Evolutionary conservation across 1,140 invertebrate genomes (phyloP).

Genomic region (Achatina immaculata): DNA sequence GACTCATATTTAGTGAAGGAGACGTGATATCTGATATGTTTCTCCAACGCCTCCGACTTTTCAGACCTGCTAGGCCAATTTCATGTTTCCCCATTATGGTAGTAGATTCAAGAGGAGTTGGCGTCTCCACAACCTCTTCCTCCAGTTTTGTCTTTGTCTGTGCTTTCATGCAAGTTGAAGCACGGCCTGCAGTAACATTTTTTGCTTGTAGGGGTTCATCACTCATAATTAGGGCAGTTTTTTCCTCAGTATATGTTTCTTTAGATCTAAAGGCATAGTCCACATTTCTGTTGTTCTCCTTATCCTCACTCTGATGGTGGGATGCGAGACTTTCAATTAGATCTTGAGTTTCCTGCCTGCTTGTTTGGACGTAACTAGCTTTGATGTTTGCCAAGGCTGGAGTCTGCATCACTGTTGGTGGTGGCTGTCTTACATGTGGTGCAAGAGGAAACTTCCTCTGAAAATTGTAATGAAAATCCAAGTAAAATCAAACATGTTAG

Average conservation of each 20-base stretch:
- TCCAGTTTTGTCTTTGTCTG: background rate
- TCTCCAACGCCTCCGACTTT: constrained; percentile 35
- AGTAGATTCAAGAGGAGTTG: constrained; percentile 46
- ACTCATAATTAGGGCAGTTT: background rate
- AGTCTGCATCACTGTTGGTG: constrained; percentile 53
- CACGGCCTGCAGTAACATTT: background rate
- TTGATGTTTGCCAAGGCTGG: constrained; percentile 51
- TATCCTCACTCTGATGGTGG: background rate
- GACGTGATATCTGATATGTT: constrained; percentile 25
- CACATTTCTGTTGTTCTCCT: constrained; percentile 31
- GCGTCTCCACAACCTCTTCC: constrained; percentile 33
- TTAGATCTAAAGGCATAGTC: too few species aligned
- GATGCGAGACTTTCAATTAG: constrained; percentile 19
- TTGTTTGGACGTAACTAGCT: constrained; percentile 52
- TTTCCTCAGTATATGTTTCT: background rate
- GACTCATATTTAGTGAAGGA: constrained; percentile 41
- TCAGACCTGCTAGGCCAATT: background rate
- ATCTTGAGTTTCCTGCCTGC: constrained; percentile 37
- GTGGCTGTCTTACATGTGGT: constrained; percentile 45
- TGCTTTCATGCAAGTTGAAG: background rate
- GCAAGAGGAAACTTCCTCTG: constrained; percentile 52
- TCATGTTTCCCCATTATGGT: constrained; percentile 36
- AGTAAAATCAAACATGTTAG: too few species aligned
- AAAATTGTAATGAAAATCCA: constrained; percentile 35
- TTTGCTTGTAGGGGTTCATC: background rate